Conservation (phyloP, 2,113 vertebrate genomes). For the Microtus richardsoni region DNA sequence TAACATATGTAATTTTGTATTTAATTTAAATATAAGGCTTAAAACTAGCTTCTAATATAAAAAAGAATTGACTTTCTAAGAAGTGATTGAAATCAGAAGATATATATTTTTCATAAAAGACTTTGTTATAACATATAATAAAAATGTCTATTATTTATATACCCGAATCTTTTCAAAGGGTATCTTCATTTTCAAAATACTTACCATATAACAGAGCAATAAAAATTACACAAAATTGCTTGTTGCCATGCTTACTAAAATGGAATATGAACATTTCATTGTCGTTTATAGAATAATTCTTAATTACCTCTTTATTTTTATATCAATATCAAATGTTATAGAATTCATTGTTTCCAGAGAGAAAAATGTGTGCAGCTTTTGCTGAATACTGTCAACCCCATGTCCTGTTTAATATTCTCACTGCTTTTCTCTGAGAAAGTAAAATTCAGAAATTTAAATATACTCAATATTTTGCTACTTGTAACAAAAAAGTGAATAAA, state of each 20-base stretch:
- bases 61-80: background rate
- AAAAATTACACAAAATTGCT: background rate
- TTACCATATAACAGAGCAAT: background rate
- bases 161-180: background rate
- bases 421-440: background rate
- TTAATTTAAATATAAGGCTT: conserved; percentile 25
- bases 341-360: background rate
- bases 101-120: background rate
- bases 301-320: background rate
- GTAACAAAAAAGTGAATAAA: background rate
- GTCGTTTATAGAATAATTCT: background rate
- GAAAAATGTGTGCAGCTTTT: background rate
- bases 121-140: background rate
- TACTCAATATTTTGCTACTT: background rate
- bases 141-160: background rate
- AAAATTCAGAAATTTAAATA: conserved; percentile 14
- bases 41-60: background rate
- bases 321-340: conserved; percentile 6
- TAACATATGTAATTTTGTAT: background rate
- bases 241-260: background rate
- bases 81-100: background rate
- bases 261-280: background rate
- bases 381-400: background rate
- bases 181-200: conserved; percentile 6
- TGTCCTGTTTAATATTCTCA: background rate